phyloP scores from a whole-genome alignment of 2,113 vertebrate genomes.

The Aramus guarauna region DNA sequence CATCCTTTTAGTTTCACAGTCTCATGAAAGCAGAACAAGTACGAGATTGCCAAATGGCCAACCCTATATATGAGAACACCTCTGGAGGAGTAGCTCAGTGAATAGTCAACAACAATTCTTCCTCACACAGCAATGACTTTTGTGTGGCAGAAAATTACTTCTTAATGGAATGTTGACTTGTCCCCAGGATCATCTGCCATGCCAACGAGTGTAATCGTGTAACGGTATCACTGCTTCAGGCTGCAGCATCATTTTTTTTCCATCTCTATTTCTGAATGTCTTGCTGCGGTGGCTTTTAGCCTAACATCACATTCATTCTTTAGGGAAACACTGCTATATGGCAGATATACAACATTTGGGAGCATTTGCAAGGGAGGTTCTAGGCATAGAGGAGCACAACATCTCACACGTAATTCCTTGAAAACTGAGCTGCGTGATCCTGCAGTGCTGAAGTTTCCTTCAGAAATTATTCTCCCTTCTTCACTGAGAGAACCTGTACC shows the following conservation, averaged over 20 bases:
- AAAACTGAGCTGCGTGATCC: not conserved
- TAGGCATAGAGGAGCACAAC: not conserved
- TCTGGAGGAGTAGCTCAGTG: not conserved
- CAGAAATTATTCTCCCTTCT: not conserved
- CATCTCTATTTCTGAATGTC: not conserved
- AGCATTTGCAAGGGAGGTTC: not conserved
- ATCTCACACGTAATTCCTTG: no score
- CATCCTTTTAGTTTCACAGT: not conserved
- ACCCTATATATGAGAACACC: not conserved
- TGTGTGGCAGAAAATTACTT: not conserved
- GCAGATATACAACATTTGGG: not conserved
- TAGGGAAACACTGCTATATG: not conserved
- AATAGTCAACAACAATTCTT: not conserved
- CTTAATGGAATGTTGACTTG: not conserved
- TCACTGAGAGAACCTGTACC: not conserved
- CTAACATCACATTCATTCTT: not conserved
- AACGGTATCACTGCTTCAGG: not conserved
- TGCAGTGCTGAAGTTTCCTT: not conserved
- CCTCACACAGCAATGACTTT: not conserved
- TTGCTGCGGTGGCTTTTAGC: not conserved
- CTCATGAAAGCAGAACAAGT: not conserved
- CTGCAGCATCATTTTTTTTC: not conserved
- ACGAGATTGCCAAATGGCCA: not conserved
- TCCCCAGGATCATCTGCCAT: not conserved
- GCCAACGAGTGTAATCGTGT: not conserved